phyloP scores from a whole-genome alignment of 2,113 vertebrate genomes.

The Alligator sinensis region DNA sequence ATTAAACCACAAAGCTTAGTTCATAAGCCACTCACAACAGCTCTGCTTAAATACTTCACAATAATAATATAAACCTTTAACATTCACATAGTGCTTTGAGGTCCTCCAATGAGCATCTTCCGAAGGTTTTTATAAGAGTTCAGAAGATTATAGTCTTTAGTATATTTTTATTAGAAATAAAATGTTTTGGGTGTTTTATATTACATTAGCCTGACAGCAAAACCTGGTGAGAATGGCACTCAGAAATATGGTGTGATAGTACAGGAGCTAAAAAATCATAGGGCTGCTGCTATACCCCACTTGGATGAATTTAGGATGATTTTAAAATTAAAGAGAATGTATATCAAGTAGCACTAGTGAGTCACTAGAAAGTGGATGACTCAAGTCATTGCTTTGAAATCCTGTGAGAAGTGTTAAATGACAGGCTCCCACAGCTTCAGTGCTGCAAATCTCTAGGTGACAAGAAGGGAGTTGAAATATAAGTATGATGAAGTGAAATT shows the following conservation, averaged over 20 bases:
- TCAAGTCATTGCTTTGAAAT: slow-evolving; percentile 68
- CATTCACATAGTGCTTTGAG: slow-evolving; percentile 13
- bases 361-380: slow-evolving; percentile 65
- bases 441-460: slow-evolving; percentile 43
- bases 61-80: neutral
- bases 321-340: slow-evolving; percentile 52
- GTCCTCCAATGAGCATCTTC: neutral
- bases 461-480: slow-evolving; percentile 27
- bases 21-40: neutral
- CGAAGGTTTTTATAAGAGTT: neutral
- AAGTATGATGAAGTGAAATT: slow-evolving; percentile 19
- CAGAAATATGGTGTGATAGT: slow-evolving; percentile 50
- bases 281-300: slow-evolving; percentile 57
- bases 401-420: slow-evolving; percentile 52
- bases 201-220: slow-evolving; percentile 13
- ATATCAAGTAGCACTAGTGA: slow-evolving; percentile 60
- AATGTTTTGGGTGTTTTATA: neutral
- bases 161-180: slow-evolving; percentile 24
- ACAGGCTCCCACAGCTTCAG: neutral
- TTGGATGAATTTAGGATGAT: slow-evolving; percentile 53
- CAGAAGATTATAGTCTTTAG: neutral
- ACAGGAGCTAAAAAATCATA: slow-evolving; percentile 64
- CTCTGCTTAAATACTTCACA: neutral
- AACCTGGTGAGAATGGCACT: slow-evolving; percentile 9
- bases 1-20: neutral